Percentiles rank a stretch among this genome's conserved stretches.
These are phyloP conservation scores for Hydractinia symbiolongicarpus DNA, from an alignment of 30 jellyfish, hydroid and myxozoan species.

Conservation along the genomic window DNA sequence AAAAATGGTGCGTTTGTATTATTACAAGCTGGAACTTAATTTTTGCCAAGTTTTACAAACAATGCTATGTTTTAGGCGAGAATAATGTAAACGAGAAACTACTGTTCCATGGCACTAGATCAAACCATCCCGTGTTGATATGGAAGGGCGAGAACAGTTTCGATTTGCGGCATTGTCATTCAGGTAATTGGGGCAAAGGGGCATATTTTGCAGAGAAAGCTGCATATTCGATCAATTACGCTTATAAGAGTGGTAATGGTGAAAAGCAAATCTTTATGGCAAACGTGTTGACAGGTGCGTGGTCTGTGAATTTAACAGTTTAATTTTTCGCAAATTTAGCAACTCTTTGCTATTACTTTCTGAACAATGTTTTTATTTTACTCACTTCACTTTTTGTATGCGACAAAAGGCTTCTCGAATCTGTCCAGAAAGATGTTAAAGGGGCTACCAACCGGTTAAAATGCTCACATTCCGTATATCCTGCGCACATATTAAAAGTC, in stretches of 20 bases:
- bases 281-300: slow-evolving; percentile 7
- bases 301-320: no score
- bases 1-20: background rate
- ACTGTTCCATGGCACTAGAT: slow-evolving; percentile 7
- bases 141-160: slow-evolving; percentile 4
- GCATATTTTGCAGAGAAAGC: slow-evolving; percentile 3
- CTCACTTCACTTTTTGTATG: no score
- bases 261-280: background rate
- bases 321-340: no score
- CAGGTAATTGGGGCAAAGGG: slow-evolving; percentile 2
- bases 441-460: no score
- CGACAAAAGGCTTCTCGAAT: no score
- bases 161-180: background rate
- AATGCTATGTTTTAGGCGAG: background rate
- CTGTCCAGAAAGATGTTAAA: no score
- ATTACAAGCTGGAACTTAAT: background rate
- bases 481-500: no score
- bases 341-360: no score
- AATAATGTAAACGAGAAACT: background rate
- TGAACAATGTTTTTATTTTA: no score
- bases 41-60: background rate
- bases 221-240: background rate
- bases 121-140: background rate
- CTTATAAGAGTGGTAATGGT: background rate
- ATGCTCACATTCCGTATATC: no score